phyloP scores from a whole-genome alignment of 2,113 vertebrate species.

The Daboia siamensis region DNA sequence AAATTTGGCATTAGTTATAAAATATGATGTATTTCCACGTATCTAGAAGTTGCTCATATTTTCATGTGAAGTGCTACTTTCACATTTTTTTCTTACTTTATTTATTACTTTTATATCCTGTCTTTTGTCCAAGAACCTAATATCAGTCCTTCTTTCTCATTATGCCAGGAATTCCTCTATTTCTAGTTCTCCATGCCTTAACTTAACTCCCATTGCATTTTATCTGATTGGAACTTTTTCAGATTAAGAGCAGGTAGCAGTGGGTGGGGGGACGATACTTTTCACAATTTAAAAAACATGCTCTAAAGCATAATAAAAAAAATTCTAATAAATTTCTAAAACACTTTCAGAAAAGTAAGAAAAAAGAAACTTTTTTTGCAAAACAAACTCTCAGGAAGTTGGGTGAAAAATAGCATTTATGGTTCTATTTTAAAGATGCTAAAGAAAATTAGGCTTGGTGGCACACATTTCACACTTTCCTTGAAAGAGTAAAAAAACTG shows the following conservation, averaged over 20 bases:
- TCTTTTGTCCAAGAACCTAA: not conserved
- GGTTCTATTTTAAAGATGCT: not conserved
- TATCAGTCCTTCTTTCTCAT: not conserved
- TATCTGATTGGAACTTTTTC: not conserved
- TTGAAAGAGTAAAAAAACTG: conserved; percentile 8
- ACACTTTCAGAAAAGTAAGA: not conserved
- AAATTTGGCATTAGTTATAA: conserved; percentile 49
- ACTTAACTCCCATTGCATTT: not conserved
- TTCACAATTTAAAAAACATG: not conserved
- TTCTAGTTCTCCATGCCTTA: not conserved
- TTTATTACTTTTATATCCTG: not conserved
- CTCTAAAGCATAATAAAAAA: not conserved
- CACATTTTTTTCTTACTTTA: not conserved
- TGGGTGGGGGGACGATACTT: not conserved
- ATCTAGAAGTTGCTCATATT: conserved; percentile 38
- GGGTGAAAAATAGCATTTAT: not conserved
- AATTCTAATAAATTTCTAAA: not conserved
- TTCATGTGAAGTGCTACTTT: conserved; percentile 37
- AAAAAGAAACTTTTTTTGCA: not conserved
- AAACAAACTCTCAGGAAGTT: not conserved
- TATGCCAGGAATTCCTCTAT: not conserved
- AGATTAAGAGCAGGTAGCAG: not conserved
- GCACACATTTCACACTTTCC: not conserved
- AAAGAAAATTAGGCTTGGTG: not conserved
- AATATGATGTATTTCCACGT: conserved; percentile 49